phyloP scores from a whole-genome alignment of 2,797 vertebrate species.

The Phylloscopus collybita region DNA sequence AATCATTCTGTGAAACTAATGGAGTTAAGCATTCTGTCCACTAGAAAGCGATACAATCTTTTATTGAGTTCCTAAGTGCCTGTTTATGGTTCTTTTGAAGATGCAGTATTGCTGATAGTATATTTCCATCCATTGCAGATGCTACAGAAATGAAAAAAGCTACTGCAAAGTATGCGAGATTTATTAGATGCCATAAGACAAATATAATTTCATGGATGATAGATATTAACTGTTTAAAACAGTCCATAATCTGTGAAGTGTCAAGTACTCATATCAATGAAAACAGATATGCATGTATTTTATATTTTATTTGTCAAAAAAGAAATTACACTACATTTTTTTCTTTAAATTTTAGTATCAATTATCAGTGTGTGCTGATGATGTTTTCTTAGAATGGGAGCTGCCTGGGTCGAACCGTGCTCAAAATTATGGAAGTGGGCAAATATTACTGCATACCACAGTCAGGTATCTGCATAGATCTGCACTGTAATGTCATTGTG shows the following conservation, averaged over 20 bases:
- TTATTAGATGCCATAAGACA: not conserved
- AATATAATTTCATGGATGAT: not conserved
- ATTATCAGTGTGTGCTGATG: not conserved
- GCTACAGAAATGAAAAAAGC: not conserved
- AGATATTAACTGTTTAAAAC: not conserved
- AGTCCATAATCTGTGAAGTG: not conserved
- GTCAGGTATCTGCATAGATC: not conserved
- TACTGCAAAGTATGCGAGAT: not conserved
- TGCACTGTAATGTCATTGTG: not conserved
- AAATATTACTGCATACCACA: not conserved
- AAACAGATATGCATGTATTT: not conserved
- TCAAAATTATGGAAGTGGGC: not conserved
- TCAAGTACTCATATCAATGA: not conserved
- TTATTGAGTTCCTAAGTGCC: constrained; percentile 55
- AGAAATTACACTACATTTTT: not conserved
- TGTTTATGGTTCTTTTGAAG: constrained; percentile 45
- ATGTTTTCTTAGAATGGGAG: not conserved
- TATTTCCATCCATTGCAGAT: constrained; percentile 1
- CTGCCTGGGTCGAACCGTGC: not conserved
- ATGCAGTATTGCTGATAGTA: not conserved
- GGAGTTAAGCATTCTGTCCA: constrained; percentile 68
- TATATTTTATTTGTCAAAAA: not conserved
- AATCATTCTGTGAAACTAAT: constrained; percentile 68
- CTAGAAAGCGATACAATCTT: constrained; percentile 59
- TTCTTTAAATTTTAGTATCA: not conserved